phyloP scores from a whole-genome alignment of 2,888 invertebrate genomes.

The Zhengitettix transpicula region DNA sequence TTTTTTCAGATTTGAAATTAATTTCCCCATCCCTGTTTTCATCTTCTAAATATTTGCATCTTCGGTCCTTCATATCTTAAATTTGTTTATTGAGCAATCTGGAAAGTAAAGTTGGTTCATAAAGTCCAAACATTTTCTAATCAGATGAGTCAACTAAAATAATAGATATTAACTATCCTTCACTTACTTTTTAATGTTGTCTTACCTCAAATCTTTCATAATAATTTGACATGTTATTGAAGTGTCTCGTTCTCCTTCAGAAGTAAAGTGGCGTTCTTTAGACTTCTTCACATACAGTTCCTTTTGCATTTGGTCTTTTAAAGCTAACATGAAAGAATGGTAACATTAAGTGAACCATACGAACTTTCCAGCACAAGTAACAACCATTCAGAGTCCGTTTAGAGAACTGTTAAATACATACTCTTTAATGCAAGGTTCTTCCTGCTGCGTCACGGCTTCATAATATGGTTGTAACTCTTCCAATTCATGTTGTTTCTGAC shows the following conservation, averaged over 20 bases:
- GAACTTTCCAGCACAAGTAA: neutral
- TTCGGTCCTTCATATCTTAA: no score
- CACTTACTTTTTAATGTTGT: neutral
- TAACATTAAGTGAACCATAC: neutral
- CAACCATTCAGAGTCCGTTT: no score
- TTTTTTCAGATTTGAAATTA: no score
- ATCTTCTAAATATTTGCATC: no score
- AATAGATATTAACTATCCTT: neutral
- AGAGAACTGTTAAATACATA: conserved; percentile 17
- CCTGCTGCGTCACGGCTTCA: no score
- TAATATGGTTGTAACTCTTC: no score
- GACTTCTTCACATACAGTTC: conserved; percentile 98
- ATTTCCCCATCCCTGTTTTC: no score
- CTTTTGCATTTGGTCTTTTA: conserved; percentile 90
- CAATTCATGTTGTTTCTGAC: no score
- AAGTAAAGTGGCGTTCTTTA: conserved; percentile 87
- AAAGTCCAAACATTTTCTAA: neutral
- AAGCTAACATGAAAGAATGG: conserved; percentile 36
- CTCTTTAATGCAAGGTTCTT: conserved; percentile 75
- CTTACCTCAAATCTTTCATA: conserved; percentile 74
- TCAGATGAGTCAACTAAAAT: neutral
- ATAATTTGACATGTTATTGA: no score
- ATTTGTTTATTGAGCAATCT: conserved; percentile 67
- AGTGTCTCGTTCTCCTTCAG: conserved; percentile 89
- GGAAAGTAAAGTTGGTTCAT: conserved; percentile 11